Evolutionary conservation across 2,797 vertebrate genomes (phyloP).

Genomic region (Botia almorhae): DNA sequence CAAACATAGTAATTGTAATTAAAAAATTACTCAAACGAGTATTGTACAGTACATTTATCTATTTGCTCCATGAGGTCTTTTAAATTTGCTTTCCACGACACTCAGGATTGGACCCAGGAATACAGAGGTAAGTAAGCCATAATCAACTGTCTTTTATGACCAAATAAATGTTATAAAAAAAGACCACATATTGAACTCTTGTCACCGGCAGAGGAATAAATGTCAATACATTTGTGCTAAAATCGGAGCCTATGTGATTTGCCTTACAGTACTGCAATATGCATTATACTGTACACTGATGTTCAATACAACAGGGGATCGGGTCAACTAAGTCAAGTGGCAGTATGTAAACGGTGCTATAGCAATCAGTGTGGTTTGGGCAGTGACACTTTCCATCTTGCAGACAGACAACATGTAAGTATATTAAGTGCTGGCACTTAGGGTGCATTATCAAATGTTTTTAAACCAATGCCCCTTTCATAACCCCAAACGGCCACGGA

Average conservation of each 20-base stretch:
- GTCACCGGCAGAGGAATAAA: neutral
- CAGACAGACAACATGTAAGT: neutral
- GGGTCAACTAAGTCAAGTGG: neutral
- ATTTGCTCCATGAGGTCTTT: conserved; percentile 33
- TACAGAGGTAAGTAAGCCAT: conserved; percentile 4
- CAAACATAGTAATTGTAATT: conserved; percentile 60
- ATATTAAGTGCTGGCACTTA: conserved; percentile 12
- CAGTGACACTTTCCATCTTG: neutral
- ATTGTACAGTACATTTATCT: conserved; percentile 66
- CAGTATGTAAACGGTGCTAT: conserved; percentile 16
- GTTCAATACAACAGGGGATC: conserved; percentile 9
- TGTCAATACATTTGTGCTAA: conserved; percentile 1
- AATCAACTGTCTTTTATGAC: conserved; percentile 29
- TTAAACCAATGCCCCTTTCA: neutral
- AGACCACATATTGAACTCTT: neutral
- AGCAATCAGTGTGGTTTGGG: neutral
- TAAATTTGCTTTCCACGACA: conserved; percentile 12
- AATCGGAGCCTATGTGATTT: neutral
- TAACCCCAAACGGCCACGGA: neutral
- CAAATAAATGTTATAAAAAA: conserved; percentile 7
- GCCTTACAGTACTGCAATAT: neutral
- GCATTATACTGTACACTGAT: neutral
- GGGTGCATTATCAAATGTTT: neutral
- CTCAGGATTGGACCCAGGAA: conserved; percentile 24
- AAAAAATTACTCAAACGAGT: conserved; percentile 60